Evolutionary conservation across 2,113 vertebrate genomes (phyloP).

Genomic region (Microtus montanus): DNA sequence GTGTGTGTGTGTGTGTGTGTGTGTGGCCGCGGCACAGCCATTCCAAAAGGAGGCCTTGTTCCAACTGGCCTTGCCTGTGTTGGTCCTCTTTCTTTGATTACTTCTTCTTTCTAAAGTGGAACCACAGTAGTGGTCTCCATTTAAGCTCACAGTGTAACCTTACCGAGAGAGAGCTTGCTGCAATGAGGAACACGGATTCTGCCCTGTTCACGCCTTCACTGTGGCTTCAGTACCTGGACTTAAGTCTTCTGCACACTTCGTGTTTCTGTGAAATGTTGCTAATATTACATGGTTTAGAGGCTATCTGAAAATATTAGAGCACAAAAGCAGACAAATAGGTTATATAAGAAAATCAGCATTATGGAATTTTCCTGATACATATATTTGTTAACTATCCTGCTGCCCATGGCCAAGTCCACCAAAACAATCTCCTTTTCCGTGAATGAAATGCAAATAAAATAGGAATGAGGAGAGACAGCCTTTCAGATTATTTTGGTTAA

Average conservation of each 20-base stretch:
- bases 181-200: neutral
- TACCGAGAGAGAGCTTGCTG: neutral
- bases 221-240: neutral
- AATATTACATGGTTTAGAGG: neutral
- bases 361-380: neutral
- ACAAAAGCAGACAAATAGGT: neutral
- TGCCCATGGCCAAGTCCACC: neutral
- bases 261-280: neutral
- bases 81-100: no score
- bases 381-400: neutral
- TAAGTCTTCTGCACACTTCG: neutral
- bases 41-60: neutral
- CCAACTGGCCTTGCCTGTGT: neutral
- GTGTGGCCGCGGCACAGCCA: neutral
- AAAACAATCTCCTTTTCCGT: neutral
- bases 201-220: neutral
- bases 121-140: neutral
- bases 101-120: neutral
- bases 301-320: neutral
- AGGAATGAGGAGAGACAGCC: neutral
- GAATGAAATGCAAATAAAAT: neutral
- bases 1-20: no score
- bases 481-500: neutral
- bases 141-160: neutral
- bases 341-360: neutral